These are phyloP conservation scores for Dexiosoma caninum DNA, from an alignment of 2,888 invertebrate genomes.

Conservation along the genomic window DNA sequence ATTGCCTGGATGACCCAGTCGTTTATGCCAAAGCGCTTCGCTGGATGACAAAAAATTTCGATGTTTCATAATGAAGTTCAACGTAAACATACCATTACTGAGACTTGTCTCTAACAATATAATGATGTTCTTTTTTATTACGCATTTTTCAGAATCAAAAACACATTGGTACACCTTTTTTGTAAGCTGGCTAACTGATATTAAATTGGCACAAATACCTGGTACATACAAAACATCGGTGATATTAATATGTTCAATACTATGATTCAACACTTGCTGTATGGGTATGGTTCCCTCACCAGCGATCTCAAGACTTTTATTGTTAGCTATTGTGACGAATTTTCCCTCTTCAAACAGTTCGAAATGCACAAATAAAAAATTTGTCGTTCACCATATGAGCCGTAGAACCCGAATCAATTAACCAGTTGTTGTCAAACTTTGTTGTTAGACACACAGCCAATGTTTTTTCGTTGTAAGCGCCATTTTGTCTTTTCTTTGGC, in stretches of 20 bases:
- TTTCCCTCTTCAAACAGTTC: neutral
- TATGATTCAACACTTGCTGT: neutral
- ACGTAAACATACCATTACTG: neutral
- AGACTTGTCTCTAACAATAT: neutral
- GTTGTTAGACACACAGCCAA: too few species aligned
- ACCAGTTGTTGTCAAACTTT: neutral
- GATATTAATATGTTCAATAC: neutral
- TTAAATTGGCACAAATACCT: neutral
- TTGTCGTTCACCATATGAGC: neutral
- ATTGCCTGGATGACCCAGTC: slow-evolving; percentile 12
- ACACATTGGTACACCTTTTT: neutral
- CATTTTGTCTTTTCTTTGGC: too few species aligned
- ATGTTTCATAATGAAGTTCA: neutral
- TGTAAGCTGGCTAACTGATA: neutral
- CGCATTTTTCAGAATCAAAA: neutral
- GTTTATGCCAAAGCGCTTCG: slow-evolving; percentile 8
- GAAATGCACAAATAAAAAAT: neutral
- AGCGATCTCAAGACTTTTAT: neutral
- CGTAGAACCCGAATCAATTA: neutral
- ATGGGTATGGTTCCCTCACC: neutral
- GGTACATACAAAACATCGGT: neutral
- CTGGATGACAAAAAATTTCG: neutral
- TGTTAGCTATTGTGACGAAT: neutral
- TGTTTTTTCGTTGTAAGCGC: too few species aligned
- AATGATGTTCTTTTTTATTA: neutral